phyloP scores from a whole-genome alignment of 2,888 invertebrate species.

The Empis stercorea region DNA sequence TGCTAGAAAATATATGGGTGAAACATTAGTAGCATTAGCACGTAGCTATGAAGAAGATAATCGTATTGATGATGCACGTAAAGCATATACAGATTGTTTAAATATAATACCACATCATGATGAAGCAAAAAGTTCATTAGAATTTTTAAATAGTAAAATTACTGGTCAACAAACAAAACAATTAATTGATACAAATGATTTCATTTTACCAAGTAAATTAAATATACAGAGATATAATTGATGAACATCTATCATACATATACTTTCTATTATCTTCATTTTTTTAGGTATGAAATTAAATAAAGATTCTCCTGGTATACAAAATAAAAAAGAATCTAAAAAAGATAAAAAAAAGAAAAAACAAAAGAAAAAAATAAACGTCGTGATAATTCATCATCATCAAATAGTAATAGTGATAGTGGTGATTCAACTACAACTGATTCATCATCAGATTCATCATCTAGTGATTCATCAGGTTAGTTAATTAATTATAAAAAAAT shows the following conservation, averaged over 20 bases:
- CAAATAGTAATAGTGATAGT: slow-evolving; percentile 8
- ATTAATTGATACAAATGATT: slow-evolving; percentile 49
- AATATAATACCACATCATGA: slow-evolving; percentile 75
- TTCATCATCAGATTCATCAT: slow-evolving; percentile 5
- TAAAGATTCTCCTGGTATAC: too few species aligned
- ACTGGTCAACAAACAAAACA: slow-evolving; percentile 38
- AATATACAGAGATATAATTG: background rate
- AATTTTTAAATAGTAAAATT: slow-evolving; percentile 62
- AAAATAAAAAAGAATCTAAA: slow-evolving; percentile 4
- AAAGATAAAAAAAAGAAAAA: slow-evolving; percentile 1
- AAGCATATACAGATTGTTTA: slow-evolving; percentile 72
- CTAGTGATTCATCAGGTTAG: slow-evolving; percentile 11
- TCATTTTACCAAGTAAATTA: slow-evolving; percentile 42
- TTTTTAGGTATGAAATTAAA: background rate
- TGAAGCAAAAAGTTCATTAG: slow-evolving; percentile 72
- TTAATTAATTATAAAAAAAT: background rate
- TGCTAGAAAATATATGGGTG: slow-evolving; percentile 87
- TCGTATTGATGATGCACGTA: slow-evolving; percentile 70
- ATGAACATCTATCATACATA: too few species aligned
- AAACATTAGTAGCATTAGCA: slow-evolving; percentile 80
- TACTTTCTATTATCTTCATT: background rate
- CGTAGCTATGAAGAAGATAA: slow-evolving; percentile 80
- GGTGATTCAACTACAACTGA: slow-evolving; percentile 7
- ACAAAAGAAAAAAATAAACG: slow-evolving; percentile 5
- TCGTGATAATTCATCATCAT: slow-evolving; percentile 7